Evolutionary conservation across 2,113 vertebrate genomes (phyloP).

Genomic region (Nyctibius bracteatus): DNA sequence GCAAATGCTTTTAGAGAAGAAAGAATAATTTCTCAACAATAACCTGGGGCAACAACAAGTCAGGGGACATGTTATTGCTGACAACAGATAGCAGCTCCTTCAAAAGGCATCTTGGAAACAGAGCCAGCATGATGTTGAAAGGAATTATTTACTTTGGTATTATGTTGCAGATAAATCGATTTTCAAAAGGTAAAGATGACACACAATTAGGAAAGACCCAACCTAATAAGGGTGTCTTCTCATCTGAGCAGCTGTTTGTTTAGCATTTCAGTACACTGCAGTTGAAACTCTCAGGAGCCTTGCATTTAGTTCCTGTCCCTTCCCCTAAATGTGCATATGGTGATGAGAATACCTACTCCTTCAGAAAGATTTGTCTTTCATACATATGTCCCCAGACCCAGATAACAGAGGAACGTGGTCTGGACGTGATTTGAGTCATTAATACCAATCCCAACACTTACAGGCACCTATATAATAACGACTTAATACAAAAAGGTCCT

Average conservation of each 20-base stretch:
- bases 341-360: not conserved
- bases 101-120: not conserved
- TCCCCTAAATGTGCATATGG: not conserved
- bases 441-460: not conserved
- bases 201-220: not conserved
- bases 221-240: not conserved
- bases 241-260: not conserved
- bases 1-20: not conserved
- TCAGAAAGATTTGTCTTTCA: not conserved
- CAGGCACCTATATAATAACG: not conserved
- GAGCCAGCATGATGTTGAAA: not conserved
- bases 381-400: not conserved
- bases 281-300: not conserved
- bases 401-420: not conserved
- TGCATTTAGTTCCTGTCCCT: not conserved
- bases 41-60: slow-evolving; percentile 19
- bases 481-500: not conserved
- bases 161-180: not conserved
- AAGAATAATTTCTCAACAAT: not conserved
- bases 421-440: not conserved
- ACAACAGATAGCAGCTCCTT: not conserved
- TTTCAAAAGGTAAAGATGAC: not conserved
- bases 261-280: not conserved
- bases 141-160: not conserved
- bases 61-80: not conserved